Evolutionary conservation across 2,888 invertebrate genomes (phyloP).

Genomic region (Matsumyia berberina): DNA sequence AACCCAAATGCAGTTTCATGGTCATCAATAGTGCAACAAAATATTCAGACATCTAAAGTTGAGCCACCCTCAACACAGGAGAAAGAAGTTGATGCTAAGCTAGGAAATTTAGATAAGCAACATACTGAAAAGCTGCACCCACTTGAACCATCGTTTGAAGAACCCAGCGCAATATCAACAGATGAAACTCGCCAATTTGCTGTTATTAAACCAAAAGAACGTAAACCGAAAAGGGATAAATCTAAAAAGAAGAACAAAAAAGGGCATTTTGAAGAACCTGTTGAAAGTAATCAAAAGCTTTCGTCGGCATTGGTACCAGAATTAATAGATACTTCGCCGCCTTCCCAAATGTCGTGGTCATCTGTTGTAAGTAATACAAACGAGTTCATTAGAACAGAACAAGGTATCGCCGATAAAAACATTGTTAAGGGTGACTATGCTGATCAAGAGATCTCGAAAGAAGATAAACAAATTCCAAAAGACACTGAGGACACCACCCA

Average conservation of each 20-base stretch:
- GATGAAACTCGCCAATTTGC: not conserved
- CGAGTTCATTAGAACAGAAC: constrained; percentile 78
- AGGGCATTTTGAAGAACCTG: not conserved
- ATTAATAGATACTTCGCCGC: not conserved
- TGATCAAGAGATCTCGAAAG: not conserved
- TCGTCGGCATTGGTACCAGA: not conserved
- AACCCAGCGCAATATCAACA: not conserved
- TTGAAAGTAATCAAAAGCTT: not conserved
- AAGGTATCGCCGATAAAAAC: too few relatives aligned
- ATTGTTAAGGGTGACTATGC: constrained; percentile 14
- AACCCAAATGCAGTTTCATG: constrained; percentile 2
- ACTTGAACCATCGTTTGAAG: not conserved
- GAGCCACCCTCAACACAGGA: not conserved
- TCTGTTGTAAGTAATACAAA: constrained; percentile 77
- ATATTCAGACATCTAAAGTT: not conserved
- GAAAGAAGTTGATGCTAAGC: too few relatives aligned
- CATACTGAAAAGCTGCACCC: too few relatives aligned
- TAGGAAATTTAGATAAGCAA: too few relatives aligned
- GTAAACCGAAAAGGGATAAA: constrained; percentile 14
- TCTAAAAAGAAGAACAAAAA: constrained; percentile 24
- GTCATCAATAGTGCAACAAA: constrained; percentile 33
- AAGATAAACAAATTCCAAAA: not conserved
- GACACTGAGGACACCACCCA: not conserved
- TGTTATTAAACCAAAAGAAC: not conserved
- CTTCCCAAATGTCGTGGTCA: constrained; percentile 22